Evolutionary conservation across 92 coral and sea anemone species (phyloP), one percentile per base, ranked within the genome.

Genomic region (Porites rus): DNA sequence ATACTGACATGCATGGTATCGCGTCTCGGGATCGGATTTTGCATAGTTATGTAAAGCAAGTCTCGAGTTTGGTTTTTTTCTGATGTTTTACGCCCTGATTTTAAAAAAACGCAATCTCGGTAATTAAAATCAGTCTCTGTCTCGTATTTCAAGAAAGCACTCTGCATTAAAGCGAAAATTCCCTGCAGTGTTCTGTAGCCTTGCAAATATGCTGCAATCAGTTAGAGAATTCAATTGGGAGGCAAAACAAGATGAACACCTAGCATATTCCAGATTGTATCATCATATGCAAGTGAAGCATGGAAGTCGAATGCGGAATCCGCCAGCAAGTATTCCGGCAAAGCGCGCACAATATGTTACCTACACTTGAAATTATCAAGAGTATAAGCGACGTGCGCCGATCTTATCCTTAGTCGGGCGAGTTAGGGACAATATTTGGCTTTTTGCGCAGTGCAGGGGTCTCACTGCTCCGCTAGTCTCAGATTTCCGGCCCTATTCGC

Each of bases 311-410:
- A 59, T 59, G 63, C 63, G 8, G 12, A 10, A 10, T 59, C 17
- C 17, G 3, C 12, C 63, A 10, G 17, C 63, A 2, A 59, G 63
- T 59, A 59, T 59, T 59, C 63, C 0, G 63, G 63, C 17, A 59
- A 59, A 16, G 63, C 63, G 63, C 16, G 63, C 63, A 59, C 63
- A 59, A 59, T 59, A 59, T 16, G 63, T 59, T 59, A 59, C 63
- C 63, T 59, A 4, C 63, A 59, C 63, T 59, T 59, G 63, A 4
- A 58, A 58, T 58, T 10, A 59, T 59, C 63, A 59, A 59, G 63
- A 59, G 63, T 59, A 59, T 59, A 16, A 59, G 63, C 63, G 63
- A 59, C 63, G 63, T 59, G 63, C 63, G 63, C 63, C 63, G 63
- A 59, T 59, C 63, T 59, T 59, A 59, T 59, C 63, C 63, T 59